These are phyloP conservation scores for Napeogenes sylphis DNA, from an alignment of 2,888 invertebrate species.

Conservation along the genomic window DNA sequence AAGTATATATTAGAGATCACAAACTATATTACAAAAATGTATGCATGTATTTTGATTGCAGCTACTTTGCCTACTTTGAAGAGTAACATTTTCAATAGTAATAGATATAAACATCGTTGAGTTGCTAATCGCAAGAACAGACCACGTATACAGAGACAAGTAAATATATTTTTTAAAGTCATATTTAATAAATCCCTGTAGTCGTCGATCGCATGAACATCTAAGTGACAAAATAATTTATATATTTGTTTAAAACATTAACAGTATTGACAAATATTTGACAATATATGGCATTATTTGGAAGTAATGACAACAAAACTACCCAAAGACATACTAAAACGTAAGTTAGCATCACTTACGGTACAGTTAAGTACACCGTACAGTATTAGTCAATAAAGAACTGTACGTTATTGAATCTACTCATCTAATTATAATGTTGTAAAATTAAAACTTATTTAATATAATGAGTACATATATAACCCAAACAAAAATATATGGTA, in stretches of 20 bases:
- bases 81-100: slow-evolving; percentile 8
- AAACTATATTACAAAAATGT: slow-evolving; percentile 40
- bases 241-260: slow-evolving; percentile 5
- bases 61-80: slow-evolving; percentile 19
- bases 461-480: too few species aligned
- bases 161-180: background rate
- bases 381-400: too few species aligned
- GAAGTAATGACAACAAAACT: slow-evolving; percentile 1
- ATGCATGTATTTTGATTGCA: slow-evolving; percentile 16
- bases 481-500: too few species aligned
- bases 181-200: slow-evolving; percentile 4
- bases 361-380: background rate
- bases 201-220: background rate
- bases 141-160: background rate
- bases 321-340: background rate
- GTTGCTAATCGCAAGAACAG: too few species aligned
- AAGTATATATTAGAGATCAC: slow-evolving; percentile 58
- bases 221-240: background rate
- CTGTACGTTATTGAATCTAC: too few species aligned
- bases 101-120: too few species aligned
- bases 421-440: too few species aligned
- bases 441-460: too few species aligned
- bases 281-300: slow-evolving; percentile 6
- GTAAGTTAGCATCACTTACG: background rate
- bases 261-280: slow-evolving; percentile 6